These are phyloP conservation scores for Hecatera dysodea DNA, from an alignment of 2,888 invertebrate species.

Conservation along the genomic window DNA sequence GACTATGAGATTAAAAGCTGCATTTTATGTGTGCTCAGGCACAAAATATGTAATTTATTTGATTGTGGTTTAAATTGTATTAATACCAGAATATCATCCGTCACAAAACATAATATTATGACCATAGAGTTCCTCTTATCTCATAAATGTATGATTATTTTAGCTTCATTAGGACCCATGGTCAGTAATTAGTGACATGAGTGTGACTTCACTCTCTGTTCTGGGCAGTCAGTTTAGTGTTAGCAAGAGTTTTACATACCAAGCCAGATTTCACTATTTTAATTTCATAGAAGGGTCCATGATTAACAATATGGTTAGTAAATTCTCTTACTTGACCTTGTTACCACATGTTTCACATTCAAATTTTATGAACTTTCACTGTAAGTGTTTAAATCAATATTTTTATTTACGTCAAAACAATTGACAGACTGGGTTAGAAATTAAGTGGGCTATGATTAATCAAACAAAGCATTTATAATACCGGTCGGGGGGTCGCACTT, in stretches of 20 bases:
- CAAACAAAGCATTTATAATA: background rate
- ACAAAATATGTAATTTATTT: background rate
- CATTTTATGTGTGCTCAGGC: background rate
- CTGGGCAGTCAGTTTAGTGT: background rate
- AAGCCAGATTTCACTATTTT: background rate
- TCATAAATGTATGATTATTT: constrained; percentile 1
- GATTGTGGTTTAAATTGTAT: background rate
- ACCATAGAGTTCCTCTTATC: constrained; percentile 3
- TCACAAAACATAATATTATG: background rate
- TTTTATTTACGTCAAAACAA: constrained; percentile 2
- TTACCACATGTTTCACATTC: background rate
- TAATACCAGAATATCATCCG: background rate
- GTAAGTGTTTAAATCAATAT: constrained; percentile 14
- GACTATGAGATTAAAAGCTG: background rate
- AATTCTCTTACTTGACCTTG: constrained; percentile 12
- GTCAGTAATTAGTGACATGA: background rate
- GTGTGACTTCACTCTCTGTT: constrained; percentile 14
- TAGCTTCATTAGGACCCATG: background rate
- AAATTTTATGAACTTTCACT: constrained; percentile 4
- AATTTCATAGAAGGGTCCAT: background rate
- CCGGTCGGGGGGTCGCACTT: background rate
- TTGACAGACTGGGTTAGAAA: background rate
- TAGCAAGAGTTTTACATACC: constrained; percentile 1
- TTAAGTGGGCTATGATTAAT: constrained; percentile 14
- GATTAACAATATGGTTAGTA: background rate